Evolutionary conservation across 1,140 invertebrate species (phyloP).

Genomic region (Drosophila saltans): DNA sequence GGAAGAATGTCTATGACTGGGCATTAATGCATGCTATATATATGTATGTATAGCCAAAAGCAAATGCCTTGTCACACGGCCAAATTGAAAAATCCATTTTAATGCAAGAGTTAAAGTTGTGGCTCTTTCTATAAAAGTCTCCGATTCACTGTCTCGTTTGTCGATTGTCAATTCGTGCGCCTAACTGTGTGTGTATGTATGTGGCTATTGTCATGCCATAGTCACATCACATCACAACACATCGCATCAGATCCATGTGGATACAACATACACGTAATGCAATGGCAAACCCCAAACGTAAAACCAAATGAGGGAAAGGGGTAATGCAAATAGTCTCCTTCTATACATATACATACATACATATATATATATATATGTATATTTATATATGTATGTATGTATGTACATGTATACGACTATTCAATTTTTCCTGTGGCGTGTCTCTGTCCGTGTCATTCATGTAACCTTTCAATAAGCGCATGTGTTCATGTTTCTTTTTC

Average conservation of each 20-base stretch:
- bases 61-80: conserved; percentile 29
- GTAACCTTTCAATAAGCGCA: conserved; percentile 65
- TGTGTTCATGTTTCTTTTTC: background rate
- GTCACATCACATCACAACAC: conserved; percentile 33
- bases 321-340: conserved; percentile 44
- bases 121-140: background rate
- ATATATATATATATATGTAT: conserved; percentile 8
- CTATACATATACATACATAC: background rate
- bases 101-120: conserved; percentile 37
- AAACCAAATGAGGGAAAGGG: conserved; percentile 46
- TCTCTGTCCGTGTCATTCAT: conserved; percentile 53
- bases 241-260: background rate
- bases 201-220: conserved; percentile 61
- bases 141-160: conserved; percentile 25
- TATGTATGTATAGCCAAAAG: background rate
- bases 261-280: conserved; percentile 72
- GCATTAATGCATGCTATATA: background rate
- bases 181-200: conserved; percentile 45
- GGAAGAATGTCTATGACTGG: conserved; percentile 6
- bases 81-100: conserved; percentile 55
- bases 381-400: background rate
- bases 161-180: conserved; percentile 38
- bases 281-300: conserved; percentile 55
- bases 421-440: conserved; percentile 54
- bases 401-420: background rate